These are phyloP conservation scores for Craterocephalus amniculus DNA, from an alignment of 2,797 vertebrate genomes.

Conservation along the genomic window DNA sequence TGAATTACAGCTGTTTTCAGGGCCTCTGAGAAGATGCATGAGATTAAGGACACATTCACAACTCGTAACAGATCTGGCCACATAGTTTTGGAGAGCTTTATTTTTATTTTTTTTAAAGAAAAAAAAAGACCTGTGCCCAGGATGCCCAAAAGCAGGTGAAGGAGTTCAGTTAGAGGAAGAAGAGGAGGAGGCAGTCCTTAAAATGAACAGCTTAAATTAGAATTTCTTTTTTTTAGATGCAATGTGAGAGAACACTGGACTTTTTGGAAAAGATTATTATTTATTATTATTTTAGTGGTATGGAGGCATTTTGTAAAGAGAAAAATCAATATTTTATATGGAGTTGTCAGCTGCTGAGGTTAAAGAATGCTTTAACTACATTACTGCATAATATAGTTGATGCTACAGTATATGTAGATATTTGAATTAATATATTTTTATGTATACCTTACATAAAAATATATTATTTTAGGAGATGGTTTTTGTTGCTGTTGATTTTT, in stretches of 20 bases:
- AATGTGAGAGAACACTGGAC: constrained; percentile 9
- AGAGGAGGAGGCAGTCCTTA: neutral
- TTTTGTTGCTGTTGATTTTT: constrained; percentile 7
- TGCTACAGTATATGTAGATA: neutral
- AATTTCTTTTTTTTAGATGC: constrained; percentile 14
- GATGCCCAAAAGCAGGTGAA: no score
- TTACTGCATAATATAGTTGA: neutral
- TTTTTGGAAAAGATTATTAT: constrained; percentile 9
- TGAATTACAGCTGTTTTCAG: no score
- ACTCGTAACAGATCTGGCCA: no score
- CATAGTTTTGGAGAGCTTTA: no score
- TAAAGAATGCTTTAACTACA: neutral
- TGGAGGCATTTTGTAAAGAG: constrained; percentile 16
- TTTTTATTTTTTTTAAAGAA: no score
- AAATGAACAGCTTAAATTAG: constrained; percentile 21
- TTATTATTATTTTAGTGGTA: constrained; percentile 1
- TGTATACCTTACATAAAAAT: neutral
- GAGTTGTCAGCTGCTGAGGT: neutral
- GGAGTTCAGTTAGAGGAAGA: neutral
- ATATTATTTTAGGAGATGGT: neutral
- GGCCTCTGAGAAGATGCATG: no score
- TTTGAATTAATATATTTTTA: neutral
- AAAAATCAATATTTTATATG: neutral
- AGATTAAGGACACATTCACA: no score
- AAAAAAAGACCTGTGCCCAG: no score